Evolutionary conservation across 2,113 vertebrate genomes (phyloP).

Genomic region (Marmota flaviventris): DNA sequence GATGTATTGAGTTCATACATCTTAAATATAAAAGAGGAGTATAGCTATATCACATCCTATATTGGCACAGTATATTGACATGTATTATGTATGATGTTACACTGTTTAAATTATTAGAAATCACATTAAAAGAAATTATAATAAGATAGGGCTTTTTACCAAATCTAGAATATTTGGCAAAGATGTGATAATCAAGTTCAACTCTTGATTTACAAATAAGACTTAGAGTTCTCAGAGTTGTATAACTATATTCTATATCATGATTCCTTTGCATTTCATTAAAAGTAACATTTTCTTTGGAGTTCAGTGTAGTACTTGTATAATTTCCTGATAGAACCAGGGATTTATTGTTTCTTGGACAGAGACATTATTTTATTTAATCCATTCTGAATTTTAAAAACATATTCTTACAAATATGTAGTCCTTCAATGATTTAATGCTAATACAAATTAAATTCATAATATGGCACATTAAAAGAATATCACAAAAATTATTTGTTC

Average conservation of each 20-base stretch:
- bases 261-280: slow-evolving; percentile 82
- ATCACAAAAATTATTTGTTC: not conserved
- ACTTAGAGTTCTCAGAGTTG: slow-evolving; percentile 76
- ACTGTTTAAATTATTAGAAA: slow-evolving; percentile 87
- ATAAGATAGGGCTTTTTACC: slow-evolving; percentile 85
- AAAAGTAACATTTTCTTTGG: slow-evolving; percentile 73
- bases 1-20: slow-evolving; percentile 85
- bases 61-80: slow-evolving; percentile 85
- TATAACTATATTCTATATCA: slow-evolving; percentile 75
- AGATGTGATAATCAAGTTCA: slow-evolving; percentile 82
- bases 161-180: slow-evolving; percentile 84
- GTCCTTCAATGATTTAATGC: slow-evolving; percentile 20
- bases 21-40: slow-evolving; percentile 83
- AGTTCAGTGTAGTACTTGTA: slow-evolving; percentile 50
- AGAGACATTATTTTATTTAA: not conserved
- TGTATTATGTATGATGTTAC: slow-evolving; percentile 87
- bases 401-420: not conserved
- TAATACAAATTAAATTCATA: slow-evolving; percentile 35
- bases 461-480: not conserved
- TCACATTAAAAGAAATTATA: slow-evolving; percentile 85
- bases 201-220: slow-evolving; percentile 84
- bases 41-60: slow-evolving; percentile 81
- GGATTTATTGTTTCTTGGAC: slow-evolving; percentile 15
- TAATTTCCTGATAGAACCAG: slow-evolving; percentile 68
- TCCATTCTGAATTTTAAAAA: not conserved